A percentile compares a stretch with the other conserved stretches of the same genome.
These are phyloP conservation scores for Acanthosepion lycidas DNA, from an alignment of 2,888 invertebrate species.

Conservation along the genomic window DNA sequence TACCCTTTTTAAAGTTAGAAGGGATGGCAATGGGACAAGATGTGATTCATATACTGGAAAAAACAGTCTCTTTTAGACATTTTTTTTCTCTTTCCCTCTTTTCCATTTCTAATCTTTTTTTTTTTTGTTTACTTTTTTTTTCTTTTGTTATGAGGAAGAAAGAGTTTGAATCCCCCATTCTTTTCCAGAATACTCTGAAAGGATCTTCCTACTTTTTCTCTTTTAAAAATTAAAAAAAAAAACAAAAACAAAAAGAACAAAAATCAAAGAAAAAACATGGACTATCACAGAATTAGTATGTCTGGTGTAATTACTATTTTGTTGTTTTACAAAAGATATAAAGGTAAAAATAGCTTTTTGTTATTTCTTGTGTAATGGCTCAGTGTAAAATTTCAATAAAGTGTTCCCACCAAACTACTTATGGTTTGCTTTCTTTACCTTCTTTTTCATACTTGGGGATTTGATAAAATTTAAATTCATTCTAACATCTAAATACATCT, in stretches of 20 bases:
- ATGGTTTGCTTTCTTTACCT: constrained; percentile 2
- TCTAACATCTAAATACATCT: no score
- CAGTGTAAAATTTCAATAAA: constrained; percentile 45
- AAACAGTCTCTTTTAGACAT: not conserved
- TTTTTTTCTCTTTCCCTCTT: not conserved
- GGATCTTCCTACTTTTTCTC: not conserved
- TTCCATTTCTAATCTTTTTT: not conserved
- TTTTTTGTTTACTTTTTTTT: not conserved
- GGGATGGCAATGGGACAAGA: constrained; percentile 33
- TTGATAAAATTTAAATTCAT: no score
- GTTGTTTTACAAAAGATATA: constrained; percentile 33
- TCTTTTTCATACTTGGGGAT: no score
- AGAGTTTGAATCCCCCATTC: not conserved
- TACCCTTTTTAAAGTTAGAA: not conserved
- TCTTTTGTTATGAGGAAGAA: not conserved
- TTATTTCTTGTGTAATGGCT: constrained; percentile 43
- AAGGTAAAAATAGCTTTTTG: constrained; percentile 42
- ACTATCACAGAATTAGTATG: constrained; percentile 23
- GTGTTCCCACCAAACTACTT: constrained; percentile 38
- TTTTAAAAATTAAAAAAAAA: not conserved
- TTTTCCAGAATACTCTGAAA: constrained; percentile 33
- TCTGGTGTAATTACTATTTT: constrained; percentile 33
- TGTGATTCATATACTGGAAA: constrained; percentile 18
- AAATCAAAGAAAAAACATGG: not conserved
- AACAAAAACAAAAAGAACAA: not conserved